These are phyloP conservation scores for Pandemis corylana DNA, from an alignment of 2,888 invertebrate genomes.

Conservation along the genomic window DNA sequence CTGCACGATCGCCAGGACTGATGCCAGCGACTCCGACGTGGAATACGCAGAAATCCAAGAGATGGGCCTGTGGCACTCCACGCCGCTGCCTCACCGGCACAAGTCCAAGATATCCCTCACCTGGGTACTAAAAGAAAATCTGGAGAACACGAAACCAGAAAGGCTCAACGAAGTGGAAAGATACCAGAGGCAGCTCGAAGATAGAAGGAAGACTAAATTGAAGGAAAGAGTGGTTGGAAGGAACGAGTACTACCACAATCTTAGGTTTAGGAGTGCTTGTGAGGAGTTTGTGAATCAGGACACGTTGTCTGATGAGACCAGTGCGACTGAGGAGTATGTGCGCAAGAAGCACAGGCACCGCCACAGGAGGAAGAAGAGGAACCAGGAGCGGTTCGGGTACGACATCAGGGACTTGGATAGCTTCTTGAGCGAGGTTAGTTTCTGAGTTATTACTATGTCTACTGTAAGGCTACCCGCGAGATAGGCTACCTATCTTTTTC, in stretches of 20 bases:
- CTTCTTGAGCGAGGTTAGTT: slow-evolving; percentile 89
- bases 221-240: slow-evolving; percentile 71
- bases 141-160: slow-evolving; percentile 69
- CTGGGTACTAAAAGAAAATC: slow-evolving; percentile 89
- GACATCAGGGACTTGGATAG: slow-evolving; percentile 92
- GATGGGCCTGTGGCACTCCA: slow-evolving; percentile 82
- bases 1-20: slow-evolving; percentile 63
- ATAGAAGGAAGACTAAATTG: slow-evolving; percentile 60
- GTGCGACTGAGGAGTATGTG: slow-evolving; percentile 73
- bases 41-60: slow-evolving; percentile 78
- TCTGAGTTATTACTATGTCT: neutral
- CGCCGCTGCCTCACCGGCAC: slow-evolving; percentile 74
- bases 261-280: slow-evolving; percentile 72
- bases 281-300: slow-evolving; percentile 74
- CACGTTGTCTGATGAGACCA: slow-evolving; percentile 69
- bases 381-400: slow-evolving; percentile 87
- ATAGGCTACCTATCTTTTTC: too few relatives aligned
- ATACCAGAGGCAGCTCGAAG: slow-evolving; percentile 55
- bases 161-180: slow-evolving; percentile 53
- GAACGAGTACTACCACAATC: slow-evolving; percentile 80
- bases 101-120: slow-evolving; percentile 89
- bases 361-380: slow-evolving; percentile 74
- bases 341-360: slow-evolving; percentile 79
- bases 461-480: too few relatives aligned
- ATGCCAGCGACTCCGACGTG: slow-evolving; percentile 60